phyloP scores from a whole-genome alignment of 2,888 invertebrate species.

The Leptinotarsa rubiginosa region DNA sequence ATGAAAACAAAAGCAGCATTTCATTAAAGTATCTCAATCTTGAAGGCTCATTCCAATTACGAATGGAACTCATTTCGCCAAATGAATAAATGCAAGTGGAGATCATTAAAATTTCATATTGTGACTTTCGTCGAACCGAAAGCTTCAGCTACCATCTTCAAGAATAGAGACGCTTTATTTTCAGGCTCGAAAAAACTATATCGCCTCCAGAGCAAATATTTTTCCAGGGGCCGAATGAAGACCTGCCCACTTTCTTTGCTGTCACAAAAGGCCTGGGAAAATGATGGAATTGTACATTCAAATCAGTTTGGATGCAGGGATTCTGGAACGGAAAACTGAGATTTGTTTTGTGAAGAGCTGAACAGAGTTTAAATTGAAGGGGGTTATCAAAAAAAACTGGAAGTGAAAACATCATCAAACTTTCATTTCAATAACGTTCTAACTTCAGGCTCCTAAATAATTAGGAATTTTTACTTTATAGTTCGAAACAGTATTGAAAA shows the following conservation, averaged over 20 bases:
- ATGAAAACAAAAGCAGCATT: slow-evolving; percentile 6
- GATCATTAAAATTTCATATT: slow-evolving; percentile 16
- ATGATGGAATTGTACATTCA: slow-evolving; percentile 6
- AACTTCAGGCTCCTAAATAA: too few species aligned
- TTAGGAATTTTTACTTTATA: too few species aligned
- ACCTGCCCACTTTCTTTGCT: neutral
- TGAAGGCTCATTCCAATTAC: slow-evolving; percentile 4
- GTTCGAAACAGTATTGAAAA: too few species aligned
- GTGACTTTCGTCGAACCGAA: neutral
- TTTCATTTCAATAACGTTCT: too few species aligned
- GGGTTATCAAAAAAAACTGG: too few species aligned
- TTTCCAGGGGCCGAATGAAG: neutral
- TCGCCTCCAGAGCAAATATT: slow-evolving; percentile 6
- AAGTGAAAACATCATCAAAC: too few species aligned
- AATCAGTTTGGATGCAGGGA: neutral
- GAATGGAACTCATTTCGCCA: slow-evolving; percentile 6
- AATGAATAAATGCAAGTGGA: slow-evolving; percentile 14
- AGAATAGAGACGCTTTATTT: neutral
- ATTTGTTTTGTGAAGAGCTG: neutral
- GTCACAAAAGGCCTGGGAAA: neutral
- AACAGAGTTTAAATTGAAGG: too few species aligned
- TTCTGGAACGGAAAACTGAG: neutral
- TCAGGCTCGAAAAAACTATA: neutral
- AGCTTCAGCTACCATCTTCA: neutral
- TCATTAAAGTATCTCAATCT: neutral